phyloP scores from a whole-genome alignment of 2,113 vertebrate species.

The Diadophis punctatus region DNA sequence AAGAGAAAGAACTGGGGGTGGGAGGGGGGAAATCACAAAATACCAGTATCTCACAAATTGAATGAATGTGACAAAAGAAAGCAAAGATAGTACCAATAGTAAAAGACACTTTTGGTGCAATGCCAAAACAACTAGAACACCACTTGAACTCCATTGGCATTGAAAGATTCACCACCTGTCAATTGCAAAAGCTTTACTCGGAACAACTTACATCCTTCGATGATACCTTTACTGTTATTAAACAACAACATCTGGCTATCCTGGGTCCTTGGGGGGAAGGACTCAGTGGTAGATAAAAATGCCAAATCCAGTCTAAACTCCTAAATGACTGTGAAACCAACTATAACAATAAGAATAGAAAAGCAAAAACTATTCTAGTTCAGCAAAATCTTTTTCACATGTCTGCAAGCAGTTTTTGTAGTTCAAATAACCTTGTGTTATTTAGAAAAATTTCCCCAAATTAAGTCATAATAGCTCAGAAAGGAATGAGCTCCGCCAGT shows the following conservation, averaged over 20 bases:
- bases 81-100: too few relatives aligned
- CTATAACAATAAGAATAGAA: background rate
- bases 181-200: background rate
- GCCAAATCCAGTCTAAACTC: background rate
- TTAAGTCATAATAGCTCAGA: background rate
- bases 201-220: background rate
- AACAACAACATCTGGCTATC: background rate
- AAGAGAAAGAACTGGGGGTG: too few relatives aligned
- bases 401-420: background rate
- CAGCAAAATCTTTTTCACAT: background rate
- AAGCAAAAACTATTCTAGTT: background rate
- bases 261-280: background rate
- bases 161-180: background rate
- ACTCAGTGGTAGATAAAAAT: background rate
- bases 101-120: too few relatives aligned
- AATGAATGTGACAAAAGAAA: too few relatives aligned
- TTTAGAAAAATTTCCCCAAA: background rate
- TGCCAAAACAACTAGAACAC: too few relatives aligned
- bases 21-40: too few relatives aligned
- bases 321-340: background rate
- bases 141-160: too few relatives aligned
- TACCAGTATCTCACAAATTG: too few relatives aligned
- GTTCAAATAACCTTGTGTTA: background rate
- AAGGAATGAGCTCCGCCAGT: background rate
- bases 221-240: background rate